These are phyloP conservation scores for Synergus itoensis DNA, from an alignment of 2,888 invertebrate genomes.

Conservation along the genomic window DNA sequence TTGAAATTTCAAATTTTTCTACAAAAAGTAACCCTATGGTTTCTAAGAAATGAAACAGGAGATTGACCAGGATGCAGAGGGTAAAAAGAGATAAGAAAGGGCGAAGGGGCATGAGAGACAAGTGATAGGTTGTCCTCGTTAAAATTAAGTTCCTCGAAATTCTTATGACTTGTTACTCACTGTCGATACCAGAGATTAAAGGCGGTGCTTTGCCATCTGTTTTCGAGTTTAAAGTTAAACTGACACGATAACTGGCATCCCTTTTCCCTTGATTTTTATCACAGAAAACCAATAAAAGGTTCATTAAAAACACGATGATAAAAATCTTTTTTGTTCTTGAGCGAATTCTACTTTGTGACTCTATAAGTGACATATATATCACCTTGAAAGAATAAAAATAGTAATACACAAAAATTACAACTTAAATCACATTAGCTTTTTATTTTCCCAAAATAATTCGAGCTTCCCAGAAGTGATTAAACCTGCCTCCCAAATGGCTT, in stretches of 20 bases:
- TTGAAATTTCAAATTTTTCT: neutral
- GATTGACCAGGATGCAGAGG: neutral
- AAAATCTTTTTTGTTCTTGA: constrained; percentile 22
- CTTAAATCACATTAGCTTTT: constrained; percentile 5
- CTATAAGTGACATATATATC: neutral
- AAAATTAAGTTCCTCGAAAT: constrained; percentile 38
- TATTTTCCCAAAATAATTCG: neutral
- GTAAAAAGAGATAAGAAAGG: constrained; percentile 8
- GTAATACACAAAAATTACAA: neutral
- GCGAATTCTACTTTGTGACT: constrained; percentile 5
- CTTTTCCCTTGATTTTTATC: neutral
- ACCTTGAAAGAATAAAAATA: constrained; percentile 3
- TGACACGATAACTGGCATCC: neutral
- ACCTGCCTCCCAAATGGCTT: neutral
- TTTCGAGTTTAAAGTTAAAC: constrained; percentile 16
- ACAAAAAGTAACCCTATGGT: neutral
- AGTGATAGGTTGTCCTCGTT: constrained; percentile 38
- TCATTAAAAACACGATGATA: neutral
- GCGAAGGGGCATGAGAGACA: neutral
- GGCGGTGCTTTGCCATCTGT: constrained; percentile 35
- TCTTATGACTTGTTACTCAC: constrained; percentile 15
- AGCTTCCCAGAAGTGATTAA: neutral
- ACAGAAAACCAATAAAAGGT: neutral
- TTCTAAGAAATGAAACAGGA: constrained; percentile 9
- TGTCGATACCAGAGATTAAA: constrained; percentile 39